Conservation (phyloP, 2,113 vertebrate species). For the Trematocara macrostoma region DNA sequence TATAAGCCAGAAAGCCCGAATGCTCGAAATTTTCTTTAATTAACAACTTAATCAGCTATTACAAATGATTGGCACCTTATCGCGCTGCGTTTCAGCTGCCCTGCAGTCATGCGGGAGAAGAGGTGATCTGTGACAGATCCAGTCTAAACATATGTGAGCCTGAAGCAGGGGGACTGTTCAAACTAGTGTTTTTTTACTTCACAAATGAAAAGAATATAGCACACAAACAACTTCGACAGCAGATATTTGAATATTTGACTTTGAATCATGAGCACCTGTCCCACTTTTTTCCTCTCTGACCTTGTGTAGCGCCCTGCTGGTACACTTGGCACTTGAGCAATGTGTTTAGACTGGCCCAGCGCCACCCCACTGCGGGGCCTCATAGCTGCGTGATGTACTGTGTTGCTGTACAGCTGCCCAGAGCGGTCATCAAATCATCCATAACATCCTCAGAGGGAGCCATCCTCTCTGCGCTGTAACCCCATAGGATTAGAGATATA, state of each 20-base stretch:
- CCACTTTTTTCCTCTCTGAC: conserved; percentile 13
- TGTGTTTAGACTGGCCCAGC: conserved; percentile 15
- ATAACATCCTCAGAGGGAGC: conserved; percentile 20
- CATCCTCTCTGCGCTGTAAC: not conserved
- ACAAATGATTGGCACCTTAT: not conserved
- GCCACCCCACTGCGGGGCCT: not conserved
- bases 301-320: conserved; percentile 14
- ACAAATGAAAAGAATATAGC: not conserved
- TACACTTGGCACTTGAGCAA: conserved; percentile 6
- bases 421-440: conserved; percentile 43
- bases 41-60: not conserved
- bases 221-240: not conserved
- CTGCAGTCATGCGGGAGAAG: not conserved
- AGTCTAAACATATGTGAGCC: not conserved
- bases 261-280: not conserved
- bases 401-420: conserved; percentile 28
- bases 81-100: not conserved
- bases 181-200: not conserved
- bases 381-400: conserved; percentile 48
- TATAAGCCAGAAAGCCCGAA: not conserved
- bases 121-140: not conserved
- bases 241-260: not conserved
- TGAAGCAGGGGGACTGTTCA: not conserved
- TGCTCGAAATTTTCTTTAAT: not conserved
- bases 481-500: not conserved